Conservation (phyloP, 2,113 vertebrate species). For the Perognathus longimembris region DNA sequence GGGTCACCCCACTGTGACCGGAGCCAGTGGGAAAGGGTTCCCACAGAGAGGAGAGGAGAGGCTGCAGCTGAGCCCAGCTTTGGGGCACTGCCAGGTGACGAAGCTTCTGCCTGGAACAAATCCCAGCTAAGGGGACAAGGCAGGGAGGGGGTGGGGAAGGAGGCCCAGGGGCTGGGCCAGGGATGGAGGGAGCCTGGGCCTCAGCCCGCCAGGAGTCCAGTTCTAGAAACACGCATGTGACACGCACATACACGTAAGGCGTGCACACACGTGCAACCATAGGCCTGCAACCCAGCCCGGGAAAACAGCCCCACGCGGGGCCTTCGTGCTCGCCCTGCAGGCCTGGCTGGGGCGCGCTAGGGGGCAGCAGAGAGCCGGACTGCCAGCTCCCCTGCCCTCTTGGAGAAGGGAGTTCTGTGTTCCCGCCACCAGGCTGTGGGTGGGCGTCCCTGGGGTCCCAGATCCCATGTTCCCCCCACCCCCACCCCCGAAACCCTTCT, state of each 20-base stretch:
- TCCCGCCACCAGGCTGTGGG: no score
- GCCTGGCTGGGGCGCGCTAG: background rate
- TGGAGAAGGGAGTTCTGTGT: background rate
- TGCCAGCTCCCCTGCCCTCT: background rate
- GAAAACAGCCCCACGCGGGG: background rate
- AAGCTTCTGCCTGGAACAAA: background rate
- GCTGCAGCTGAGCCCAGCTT: no score
- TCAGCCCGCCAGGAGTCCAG: background rate
- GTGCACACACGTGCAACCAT: background rate
- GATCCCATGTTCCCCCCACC: background rate
- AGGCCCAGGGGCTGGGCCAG: background rate
- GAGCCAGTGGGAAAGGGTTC: background rate
- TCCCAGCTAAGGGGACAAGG: background rate
- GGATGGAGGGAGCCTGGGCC: background rate
- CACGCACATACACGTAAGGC: background rate
- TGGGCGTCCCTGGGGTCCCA: background rate
- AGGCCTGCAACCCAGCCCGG: background rate
- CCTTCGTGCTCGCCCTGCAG: background rate
- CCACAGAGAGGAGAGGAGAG: background rate
- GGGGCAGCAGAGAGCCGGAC: background rate
- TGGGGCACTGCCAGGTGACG: background rate
- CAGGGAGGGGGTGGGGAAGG: no score
- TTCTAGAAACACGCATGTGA: background rate
- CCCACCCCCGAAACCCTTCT: background rate
- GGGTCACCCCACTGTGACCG: background rate